A percentile compares a stretch with the other conserved stretches of the same genome.
Conservation (phyloP, 2,888 invertebrate species). For the Meghimatium bilineatum region DNA sequence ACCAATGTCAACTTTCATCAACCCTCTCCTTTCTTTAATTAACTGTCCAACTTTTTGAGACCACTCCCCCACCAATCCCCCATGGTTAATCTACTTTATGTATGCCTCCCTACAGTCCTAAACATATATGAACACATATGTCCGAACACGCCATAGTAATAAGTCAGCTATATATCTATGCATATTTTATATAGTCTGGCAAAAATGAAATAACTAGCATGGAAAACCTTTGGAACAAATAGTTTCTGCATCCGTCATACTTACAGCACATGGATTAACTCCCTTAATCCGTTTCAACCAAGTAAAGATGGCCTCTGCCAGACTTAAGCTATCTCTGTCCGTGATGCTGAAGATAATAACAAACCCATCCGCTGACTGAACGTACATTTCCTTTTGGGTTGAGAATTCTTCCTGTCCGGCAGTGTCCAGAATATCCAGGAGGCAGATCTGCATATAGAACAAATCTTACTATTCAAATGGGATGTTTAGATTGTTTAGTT, state of each 20-base stretch:
- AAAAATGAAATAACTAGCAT: no score
- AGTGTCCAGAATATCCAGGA: neutral
- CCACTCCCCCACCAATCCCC: no score
- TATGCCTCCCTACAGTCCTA: no score
- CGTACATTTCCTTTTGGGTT: slow-evolving; percentile 62
- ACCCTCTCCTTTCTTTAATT: no score
- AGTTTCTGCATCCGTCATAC: slow-evolving; percentile 23
- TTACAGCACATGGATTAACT: slow-evolving; percentile 57
- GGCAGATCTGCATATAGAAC: neutral
- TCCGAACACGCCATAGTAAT: no score
- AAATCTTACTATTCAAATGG: neutral
- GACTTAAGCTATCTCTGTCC: slow-evolving; percentile 57
- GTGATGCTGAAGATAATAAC: slow-evolving; percentile 66
- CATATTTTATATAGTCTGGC: no score
- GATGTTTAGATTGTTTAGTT: neutral
- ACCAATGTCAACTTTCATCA: no score
- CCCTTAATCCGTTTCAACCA: slow-evolving; percentile 58
- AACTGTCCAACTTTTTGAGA: no score
- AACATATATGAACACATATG: no score
- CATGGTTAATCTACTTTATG: no score
- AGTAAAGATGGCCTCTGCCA: slow-evolving; percentile 62
- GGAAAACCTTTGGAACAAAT: no score
- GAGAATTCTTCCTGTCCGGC: slow-evolving; percentile 70
- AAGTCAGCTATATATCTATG: no score
- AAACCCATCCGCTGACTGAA: slow-evolving; percentile 63